Conservation (phyloP, 23 tunicate species). For the Phallusia fumigata region DNA sequence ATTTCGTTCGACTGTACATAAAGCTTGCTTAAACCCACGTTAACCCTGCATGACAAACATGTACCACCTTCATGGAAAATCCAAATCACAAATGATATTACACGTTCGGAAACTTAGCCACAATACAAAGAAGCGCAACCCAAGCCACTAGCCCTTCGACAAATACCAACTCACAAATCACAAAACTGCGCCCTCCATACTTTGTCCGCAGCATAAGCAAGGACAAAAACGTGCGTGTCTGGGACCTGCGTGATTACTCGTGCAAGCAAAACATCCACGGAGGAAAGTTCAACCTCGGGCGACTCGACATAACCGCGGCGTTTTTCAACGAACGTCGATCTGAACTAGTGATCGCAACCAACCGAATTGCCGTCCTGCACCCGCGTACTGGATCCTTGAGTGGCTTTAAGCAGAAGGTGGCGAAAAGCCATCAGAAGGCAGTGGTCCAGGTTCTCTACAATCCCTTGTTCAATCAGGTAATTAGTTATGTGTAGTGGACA, state of each 20-base stretch:
- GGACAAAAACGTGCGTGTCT: conserved; percentile 74
- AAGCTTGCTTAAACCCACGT: too few species aligned
- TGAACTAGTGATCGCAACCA: conserved; percentile 58
- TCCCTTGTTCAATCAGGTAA: conserved; percentile 67
- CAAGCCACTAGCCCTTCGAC: too few species aligned
- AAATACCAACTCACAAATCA: background rate
- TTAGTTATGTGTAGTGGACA: background rate
- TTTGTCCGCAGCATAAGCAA: conserved; percentile 69
- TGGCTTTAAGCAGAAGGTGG: conserved; percentile 9
- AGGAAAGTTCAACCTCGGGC: conserved; percentile 46
- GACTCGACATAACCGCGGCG: conserved; percentile 43
- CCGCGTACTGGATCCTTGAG: conserved; percentile 22
- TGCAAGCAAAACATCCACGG: conserved; percentile 89
- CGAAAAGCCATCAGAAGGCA: conserved; percentile 65
- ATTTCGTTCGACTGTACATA: too few species aligned
- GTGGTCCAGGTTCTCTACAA: conserved; percentile 64
- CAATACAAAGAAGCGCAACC: background rate
- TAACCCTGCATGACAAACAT: too few species aligned
- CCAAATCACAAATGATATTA: too few species aligned
- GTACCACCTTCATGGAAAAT: too few species aligned
- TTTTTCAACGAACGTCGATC: conserved; percentile 58
- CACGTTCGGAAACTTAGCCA: background rate
- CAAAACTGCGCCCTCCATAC: background rate
- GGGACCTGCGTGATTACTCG: conserved; percentile 79
- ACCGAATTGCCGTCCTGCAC: conserved; percentile 54